These are phyloP conservation scores for Lagodon rhomboides DNA, from an alignment of 2,797 vertebrate genomes.

Conservation along the genomic window DNA sequence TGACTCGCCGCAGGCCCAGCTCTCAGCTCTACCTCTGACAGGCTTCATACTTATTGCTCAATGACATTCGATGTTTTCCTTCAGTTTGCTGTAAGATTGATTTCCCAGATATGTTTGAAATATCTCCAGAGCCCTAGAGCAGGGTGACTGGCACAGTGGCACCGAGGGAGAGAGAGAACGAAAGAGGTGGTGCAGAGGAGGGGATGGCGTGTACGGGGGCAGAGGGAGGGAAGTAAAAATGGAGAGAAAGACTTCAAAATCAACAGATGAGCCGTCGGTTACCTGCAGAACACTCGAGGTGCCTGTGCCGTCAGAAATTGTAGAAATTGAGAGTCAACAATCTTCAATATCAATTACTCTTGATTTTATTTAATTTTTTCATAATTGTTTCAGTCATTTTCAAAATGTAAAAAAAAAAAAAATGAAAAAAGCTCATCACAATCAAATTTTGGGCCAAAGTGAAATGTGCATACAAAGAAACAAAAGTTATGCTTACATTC, in stretches of 20 bases:
- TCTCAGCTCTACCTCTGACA: constrained; percentile 93
- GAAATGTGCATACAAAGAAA: neutral
- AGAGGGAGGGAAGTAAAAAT: constrained; percentile 37
- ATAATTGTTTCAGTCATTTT: neutral
- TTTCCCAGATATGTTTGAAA: constrained; percentile 94
- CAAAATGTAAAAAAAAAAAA: neutral
- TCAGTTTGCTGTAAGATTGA: constrained; percentile 97
- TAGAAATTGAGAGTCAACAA: neutral
- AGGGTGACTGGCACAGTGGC: constrained; percentile 83
- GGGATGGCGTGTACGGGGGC: constrained; percentile 32
- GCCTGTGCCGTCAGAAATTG: neutral
- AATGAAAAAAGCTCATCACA: neutral
- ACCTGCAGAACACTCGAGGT: neutral
- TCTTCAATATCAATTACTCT: neutral
- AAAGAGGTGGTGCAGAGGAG: constrained; percentile 34
- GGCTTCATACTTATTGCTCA: constrained; percentile 95
- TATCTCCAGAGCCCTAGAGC: constrained; percentile 93
- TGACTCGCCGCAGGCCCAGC: constrained; percentile 89
- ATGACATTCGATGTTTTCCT: constrained; percentile 97
- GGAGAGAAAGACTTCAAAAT: constrained; percentile 29
- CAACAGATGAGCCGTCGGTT: constrained; percentile 23
- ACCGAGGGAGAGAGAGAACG: constrained; percentile 51
- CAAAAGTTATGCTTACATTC: neutral
- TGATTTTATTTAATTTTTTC: neutral
- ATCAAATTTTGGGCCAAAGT: neutral